Evolutionary conservation across 2,113 vertebrate species (phyloP).

Genomic region (Laticauda laticaudata): DNA sequence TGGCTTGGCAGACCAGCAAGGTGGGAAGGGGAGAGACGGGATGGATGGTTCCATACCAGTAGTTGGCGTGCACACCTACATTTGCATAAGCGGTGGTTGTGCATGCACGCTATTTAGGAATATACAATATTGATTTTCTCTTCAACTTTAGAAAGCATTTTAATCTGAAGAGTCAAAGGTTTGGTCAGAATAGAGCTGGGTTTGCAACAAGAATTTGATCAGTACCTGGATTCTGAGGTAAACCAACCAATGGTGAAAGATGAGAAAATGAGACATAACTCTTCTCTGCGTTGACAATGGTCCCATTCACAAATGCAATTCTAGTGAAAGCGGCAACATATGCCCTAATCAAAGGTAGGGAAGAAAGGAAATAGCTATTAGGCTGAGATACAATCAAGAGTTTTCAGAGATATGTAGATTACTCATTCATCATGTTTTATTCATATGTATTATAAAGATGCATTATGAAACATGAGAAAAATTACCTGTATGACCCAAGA

Average conservation of each 20-base stretch:
- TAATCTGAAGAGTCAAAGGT: neutral
- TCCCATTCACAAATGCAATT: conserved; percentile 45
- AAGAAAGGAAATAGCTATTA: neutral
- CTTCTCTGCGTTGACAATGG: neutral
- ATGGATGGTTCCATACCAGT: neutral
- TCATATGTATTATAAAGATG: neutral
- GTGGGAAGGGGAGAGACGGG: rapidly evolving
- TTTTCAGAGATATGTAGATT: neutral
- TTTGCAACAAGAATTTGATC: neutral
- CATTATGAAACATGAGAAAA: neutral
- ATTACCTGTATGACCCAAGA: conserved; percentile 70
- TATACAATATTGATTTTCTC: neutral
- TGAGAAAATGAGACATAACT: conserved; percentile 69
- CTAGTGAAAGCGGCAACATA: conserved; percentile 76
- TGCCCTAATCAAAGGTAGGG: conserved; percentile 53
- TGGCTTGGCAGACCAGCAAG: rapidly evolving
- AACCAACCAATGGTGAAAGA: conserved; percentile 47
- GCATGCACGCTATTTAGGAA: neutral
- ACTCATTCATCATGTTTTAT: conserved; percentile 4
- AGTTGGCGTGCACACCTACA: rapidly evolving
- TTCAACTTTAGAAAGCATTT: neutral
- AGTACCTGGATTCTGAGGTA: conserved; percentile 76
- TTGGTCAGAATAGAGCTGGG: neutral
- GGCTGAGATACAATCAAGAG: neutral
- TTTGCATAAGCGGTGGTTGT: too few relatives aligned